Evolutionary conservation across 2,797 vertebrate species (phyloP).

Genomic region (Kryptolebias ocellatus): DNA sequence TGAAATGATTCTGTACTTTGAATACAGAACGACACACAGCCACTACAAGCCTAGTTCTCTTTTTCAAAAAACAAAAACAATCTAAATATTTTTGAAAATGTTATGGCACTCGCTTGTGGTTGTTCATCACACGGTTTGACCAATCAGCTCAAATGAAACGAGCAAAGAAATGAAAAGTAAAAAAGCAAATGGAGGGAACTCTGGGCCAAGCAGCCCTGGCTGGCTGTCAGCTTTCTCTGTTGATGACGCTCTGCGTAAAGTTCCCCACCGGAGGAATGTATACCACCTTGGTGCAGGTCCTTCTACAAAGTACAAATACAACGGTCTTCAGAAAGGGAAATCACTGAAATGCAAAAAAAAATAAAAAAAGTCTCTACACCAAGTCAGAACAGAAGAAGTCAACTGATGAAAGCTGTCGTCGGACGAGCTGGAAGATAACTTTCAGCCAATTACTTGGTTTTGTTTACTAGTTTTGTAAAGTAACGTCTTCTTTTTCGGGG

Average conservation of each 20-base stretch:
- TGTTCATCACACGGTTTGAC: background rate
- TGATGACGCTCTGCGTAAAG: conserved; percentile 75
- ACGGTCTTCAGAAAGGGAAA: conserved; percentile 64
- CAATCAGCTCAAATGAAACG: conserved; percentile 1
- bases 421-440: conserved; percentile 9
- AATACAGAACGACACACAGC: conserved; percentile 3
- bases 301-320: conserved; percentile 63
- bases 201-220: conserved; percentile 33
- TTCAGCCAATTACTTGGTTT: conserved; percentile 9
- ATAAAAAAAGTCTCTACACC: conserved; percentile 50
- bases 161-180: too few relatives aligned
- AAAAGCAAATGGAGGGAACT: background rate
- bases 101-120: background rate
- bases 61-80: background rate
- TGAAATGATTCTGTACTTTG: conserved; percentile 17
- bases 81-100: conserved; percentile 15
- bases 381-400: conserved; percentile 43
- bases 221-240: conserved; percentile 79
- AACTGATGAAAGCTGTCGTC: background rate
- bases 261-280: conserved; percentile 92
- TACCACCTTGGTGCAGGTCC: conserved; percentile 80
- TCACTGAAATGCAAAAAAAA: conserved; percentile 49
- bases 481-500: background rate
- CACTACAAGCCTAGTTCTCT: conserved; percentile 5
- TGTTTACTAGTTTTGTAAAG: background rate